These are phyloP conservation scores for Argyresthia albistria DNA, from an alignment of 2,888 invertebrate genomes.

Conservation along the genomic window DNA sequence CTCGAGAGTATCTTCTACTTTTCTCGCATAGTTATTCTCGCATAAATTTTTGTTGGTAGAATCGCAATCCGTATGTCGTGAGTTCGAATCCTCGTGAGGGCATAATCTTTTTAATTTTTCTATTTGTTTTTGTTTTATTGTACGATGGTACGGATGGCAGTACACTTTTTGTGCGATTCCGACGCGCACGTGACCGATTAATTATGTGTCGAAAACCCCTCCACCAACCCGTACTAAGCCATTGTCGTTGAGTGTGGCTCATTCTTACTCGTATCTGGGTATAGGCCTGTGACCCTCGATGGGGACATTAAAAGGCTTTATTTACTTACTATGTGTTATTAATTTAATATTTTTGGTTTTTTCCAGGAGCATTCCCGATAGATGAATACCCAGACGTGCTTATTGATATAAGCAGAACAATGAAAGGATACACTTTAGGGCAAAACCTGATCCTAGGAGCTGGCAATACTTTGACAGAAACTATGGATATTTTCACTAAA, in stretches of 20 bases:
- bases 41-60: not conserved
- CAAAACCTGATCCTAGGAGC: slow-evolving; percentile 71
- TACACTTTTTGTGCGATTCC: too few species aligned
- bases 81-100: too few species aligned
- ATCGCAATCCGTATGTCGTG: too few species aligned
- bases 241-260: too few species aligned
- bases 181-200: too few species aligned
- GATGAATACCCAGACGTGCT: slow-evolving; percentile 44
- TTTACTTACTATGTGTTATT: too few species aligned
- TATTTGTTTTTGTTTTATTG: not conserved
- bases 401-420: slow-evolving; percentile 76
- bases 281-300: slow-evolving; percentile 14
- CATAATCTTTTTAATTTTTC: too few species aligned
- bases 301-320: not conserved
- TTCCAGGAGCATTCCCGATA: slow-evolving; percentile 25
- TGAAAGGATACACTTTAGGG: slow-evolving; percentile 53
- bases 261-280: too few species aligned
- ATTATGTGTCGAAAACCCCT: too few species aligned
- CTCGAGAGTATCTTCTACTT: too few species aligned
- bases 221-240: too few species aligned
- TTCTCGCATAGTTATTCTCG: not conserved
- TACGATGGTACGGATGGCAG: too few species aligned
- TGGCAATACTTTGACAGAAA: slow-evolving; percentile 67
- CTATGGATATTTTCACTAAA: slow-evolving; percentile 60
- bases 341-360: slow-evolving; percentile 74